Evolutionary conservation across 2,888 invertebrate species (phyloP), one percentile per base, ranked within the genome.

Genomic region (Chironomus riparius): DNA sequence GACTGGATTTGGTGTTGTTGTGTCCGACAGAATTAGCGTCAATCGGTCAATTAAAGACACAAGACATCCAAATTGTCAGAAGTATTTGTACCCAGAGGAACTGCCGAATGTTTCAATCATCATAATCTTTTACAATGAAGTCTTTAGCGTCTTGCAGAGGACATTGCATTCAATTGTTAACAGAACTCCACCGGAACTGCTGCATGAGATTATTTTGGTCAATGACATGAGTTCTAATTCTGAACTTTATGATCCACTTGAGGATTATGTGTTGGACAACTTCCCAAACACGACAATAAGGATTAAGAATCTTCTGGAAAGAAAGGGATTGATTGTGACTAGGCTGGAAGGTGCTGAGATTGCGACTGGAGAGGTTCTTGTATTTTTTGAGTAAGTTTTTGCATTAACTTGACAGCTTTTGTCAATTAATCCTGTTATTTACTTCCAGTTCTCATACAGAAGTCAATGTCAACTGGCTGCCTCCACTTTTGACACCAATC

Each of bases 331-430:
- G 76, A 97, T 97, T 71, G 88, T 95, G 78, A 97, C 97, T 0
- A 86, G 97, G 78, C 87, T 97, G 73, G 86, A 92, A 81, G 97
- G 97, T 68, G 95, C 95, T n/a, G 88, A 88, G 80, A 87, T 89
- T 79, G 93, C 93, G 1, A 87, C 86, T 72, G 97, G 95, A 0
- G 91, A 95, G 81, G 94, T 92, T 6, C 86, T 97, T 70, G 93
- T 95, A 4, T 97, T 97, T 81, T 85, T 97, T 13, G 97, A 97
- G 83, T 95, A 96, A 48, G 97, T 97, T 15, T 95, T 84, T 97
- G 97, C 87, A 94, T 93, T 80, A 91, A 93, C 4, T 5, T 3
- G 4, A 28, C 3, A 6, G 1, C 77, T 86, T 86, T 80, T 92
- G 92, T 81, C 89, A 89, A 90, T 80, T 88, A 12, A 87, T 87